Evolutionary conservation across 2,113 vertebrate genomes (phyloP).

Genomic region (Mus pahari): DNA sequence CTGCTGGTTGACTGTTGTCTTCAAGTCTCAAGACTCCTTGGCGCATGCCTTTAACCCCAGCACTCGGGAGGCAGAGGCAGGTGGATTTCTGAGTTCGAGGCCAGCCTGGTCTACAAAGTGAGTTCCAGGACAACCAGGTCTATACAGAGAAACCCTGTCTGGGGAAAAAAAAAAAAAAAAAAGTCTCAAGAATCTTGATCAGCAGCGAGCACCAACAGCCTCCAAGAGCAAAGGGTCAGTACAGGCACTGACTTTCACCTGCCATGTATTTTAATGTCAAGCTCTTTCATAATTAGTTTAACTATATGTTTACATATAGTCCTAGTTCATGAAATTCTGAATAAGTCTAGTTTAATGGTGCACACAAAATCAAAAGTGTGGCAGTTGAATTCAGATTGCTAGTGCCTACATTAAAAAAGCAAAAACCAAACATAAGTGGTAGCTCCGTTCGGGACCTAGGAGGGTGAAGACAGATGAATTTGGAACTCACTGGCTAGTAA

Average conservation of each 20-base stretch:
- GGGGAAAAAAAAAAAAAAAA: too few species aligned
- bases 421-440: neutral
- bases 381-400: neutral
- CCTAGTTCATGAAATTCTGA: slow-evolving; percentile 23
- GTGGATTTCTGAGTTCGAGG: too few species aligned
- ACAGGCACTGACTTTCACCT: neutral
- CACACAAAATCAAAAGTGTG: slow-evolving; percentile 48
- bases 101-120: too few species aligned
- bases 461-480: neutral
- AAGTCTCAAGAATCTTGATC: neutral
- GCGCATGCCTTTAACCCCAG: too few species aligned
- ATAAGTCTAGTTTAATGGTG: neutral
- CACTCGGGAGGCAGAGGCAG: too few species aligned
- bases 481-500: neutral
- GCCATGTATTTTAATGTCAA: neutral
- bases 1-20: neutral
- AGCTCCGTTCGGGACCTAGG: neutral
- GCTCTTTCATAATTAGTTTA: neutral
- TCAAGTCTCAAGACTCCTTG: neutral
- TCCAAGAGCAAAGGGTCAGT: neutral
- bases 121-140: too few species aligned
- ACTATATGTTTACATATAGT: neutral
- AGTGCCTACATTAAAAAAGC: neutral
- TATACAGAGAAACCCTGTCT: too few species aligned
- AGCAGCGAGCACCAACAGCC: neutral